phyloP scores from a whole-genome alignment of 2,113 vertebrate genomes.

The Sinocyclocheilus anophthalmus region DNA sequence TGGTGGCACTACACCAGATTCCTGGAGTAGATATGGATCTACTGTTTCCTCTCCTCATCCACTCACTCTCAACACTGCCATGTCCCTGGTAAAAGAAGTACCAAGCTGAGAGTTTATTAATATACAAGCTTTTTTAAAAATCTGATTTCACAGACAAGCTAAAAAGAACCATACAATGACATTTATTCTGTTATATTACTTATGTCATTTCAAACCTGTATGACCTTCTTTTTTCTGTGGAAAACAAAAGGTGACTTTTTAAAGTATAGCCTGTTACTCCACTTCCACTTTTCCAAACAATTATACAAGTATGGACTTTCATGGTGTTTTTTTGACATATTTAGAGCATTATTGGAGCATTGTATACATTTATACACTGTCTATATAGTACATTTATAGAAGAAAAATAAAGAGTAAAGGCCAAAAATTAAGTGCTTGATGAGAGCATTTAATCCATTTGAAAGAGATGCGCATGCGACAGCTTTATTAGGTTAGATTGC shows the following conservation, averaged over 20 bases:
- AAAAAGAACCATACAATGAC: too few species aligned
- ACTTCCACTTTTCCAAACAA: not conserved
- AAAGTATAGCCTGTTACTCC: too few species aligned
- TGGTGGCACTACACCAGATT: slow-evolving; percentile 69
- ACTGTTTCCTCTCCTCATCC: slow-evolving; percentile 7
- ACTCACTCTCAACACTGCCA: slow-evolving; percentile 3
- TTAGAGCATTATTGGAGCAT: not conserved
- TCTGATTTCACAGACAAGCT: not conserved
- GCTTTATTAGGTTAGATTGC: slow-evolving; percentile 58
- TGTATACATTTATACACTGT: not conserved
- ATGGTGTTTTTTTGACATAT: too few species aligned
- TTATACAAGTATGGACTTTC: too few species aligned
- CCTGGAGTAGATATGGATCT: slow-evolving; percentile 61
- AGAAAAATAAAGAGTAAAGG: not conserved
- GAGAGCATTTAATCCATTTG: slow-evolving; percentile 56
- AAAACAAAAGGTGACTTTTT: too few species aligned
- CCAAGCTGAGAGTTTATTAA: not conserved
- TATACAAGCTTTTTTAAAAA: not conserved
- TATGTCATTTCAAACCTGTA: not conserved
- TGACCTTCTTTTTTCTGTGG: not conserved
- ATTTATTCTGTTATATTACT: too few species aligned
- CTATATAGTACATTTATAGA: not conserved
- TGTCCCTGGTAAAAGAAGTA: not conserved
- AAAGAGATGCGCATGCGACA: slow-evolving; percentile 44
- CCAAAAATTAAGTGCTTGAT: slow-evolving; percentile 16